Evolutionary conservation across 2,113 vertebrate genomes (phyloP), one percentile per base, ranked within the genome.

Genomic region (Trinectes maculatus): DNA sequence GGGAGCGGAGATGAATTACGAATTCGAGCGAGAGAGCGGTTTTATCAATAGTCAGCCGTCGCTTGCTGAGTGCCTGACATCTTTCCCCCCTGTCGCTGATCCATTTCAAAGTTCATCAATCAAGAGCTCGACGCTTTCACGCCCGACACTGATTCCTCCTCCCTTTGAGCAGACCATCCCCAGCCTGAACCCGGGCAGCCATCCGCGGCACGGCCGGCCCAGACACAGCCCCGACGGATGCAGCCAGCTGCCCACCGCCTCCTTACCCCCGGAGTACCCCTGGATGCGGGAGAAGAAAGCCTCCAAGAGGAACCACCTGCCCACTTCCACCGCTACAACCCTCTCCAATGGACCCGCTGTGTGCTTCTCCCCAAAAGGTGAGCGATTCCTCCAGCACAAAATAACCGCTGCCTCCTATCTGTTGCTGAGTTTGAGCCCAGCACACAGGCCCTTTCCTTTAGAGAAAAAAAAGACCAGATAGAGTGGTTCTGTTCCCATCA

Each of bases 41-140:
- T 99, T 99, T 98, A 99, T 99, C 97, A 99, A 99, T 97, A 99
- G 98, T 95, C 98, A 98, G 96, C 98, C 98, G 95, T 98, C 98
- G 96, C 97, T 99, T 94, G 98, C 98, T 94, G 98, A 99, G 97
- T 99, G 98, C 95, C 96, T 99, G 97, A 98, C 98, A 96, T 99
- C 97, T 96, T 98, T 99, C 95, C 96, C 96, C 96, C 97, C 97
- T 97, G 97, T 99, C 97, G 96, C 95, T 96, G 98, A 98, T 96
- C 96, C 98, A 96, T 99, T 99, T 98, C 96, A 98, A 98, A 98
- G 96, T 99, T 98, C 98, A 99, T 99, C 98, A 99, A 99, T 99
- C 97, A 99, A 98, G 96, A 97, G 94, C 95, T 98, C 96, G 96
- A 95, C 96, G 97, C 97, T 98, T 96, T 97, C 96, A 95, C 96